Conservation (phyloP, 1,140 invertebrate genomes). For the Frieseomelitta varia region DNA sequence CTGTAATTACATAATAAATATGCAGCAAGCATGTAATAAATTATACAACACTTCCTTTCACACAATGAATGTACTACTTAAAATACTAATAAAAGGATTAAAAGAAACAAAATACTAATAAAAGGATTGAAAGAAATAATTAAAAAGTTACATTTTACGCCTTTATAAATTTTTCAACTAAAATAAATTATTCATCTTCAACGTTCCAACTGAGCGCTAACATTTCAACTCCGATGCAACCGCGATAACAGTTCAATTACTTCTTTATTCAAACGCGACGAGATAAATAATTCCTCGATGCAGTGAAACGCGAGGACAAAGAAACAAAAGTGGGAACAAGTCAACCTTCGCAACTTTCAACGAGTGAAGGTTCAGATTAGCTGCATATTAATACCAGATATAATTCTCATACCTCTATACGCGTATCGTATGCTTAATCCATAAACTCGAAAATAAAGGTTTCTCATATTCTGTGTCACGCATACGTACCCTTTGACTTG, state of each 20-base stretch:
- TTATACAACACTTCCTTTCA: too few relatives aligned
- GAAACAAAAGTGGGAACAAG: constrained; percentile 37
- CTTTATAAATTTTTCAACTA: not conserved
- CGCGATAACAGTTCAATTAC: not conserved
- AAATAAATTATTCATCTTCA: not conserved
- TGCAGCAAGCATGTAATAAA: too few relatives aligned
- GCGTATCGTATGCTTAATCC: not conserved
- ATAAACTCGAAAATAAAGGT: not conserved
- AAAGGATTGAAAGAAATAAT: too few relatives aligned
- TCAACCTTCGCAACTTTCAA: constrained; percentile 31
- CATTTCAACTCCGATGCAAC: not conserved
- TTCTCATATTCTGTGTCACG: not conserved
- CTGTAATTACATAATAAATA: too few relatives aligned
- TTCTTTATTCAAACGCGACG: not conserved
- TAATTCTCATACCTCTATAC: not conserved
- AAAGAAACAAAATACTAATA: too few relatives aligned
- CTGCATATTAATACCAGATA: constrained; percentile 1
- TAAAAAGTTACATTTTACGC: too few relatives aligned
- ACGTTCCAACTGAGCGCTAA: not conserved
- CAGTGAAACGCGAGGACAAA: constrained; percentile 2
- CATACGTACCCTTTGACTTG: too few relatives aligned
- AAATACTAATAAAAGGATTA: too few relatives aligned
- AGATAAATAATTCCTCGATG: not conserved
- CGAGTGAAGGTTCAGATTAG: constrained; percentile 15
- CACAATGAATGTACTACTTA: too few relatives aligned